Evolutionary conservation across 2,888 invertebrate species (phyloP).

Genomic region (Thalpophila matura): DNA sequence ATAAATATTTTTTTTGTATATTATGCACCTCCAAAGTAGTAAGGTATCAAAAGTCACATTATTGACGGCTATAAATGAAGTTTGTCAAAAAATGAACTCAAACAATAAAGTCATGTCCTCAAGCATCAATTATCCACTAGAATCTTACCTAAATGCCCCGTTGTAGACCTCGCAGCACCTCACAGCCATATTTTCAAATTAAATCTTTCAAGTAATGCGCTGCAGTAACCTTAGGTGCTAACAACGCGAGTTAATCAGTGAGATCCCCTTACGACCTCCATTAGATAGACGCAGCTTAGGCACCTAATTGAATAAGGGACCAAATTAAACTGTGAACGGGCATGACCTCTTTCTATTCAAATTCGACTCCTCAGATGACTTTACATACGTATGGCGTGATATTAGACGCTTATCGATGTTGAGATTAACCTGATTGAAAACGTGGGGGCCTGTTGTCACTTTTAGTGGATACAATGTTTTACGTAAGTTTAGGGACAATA

Average conservation of each 20-base stretch:
- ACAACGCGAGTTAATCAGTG: conserved; percentile 86
- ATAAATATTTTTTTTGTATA: too few relatives aligned
- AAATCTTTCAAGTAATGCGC: conserved; percentile 71
- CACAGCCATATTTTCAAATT: conserved; percentile 64
- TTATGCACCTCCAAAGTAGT: too few relatives aligned
- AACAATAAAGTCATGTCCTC: conserved; percentile 1
- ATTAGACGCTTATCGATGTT: conserved; percentile 75
- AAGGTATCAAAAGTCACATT: too few relatives aligned
- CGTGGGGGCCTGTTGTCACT: conserved; percentile 53
- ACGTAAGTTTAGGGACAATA: conserved; percentile 12
- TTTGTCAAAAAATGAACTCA: neutral
- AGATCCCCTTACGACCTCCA: conserved; percentile 86
- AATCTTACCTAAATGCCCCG: neutral
- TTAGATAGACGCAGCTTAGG: conserved; percentile 85
- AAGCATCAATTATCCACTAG: conserved; percentile 3
- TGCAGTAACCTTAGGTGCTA: conserved; percentile 79
- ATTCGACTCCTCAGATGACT: conserved; percentile 79
- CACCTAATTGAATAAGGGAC: conserved; percentile 89
- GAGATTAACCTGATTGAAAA: conserved; percentile 79
- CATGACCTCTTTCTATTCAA: conserved; percentile 90
- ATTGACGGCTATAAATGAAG: too few relatives aligned
- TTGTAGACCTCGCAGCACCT: conserved; percentile 9
- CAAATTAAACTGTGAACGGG: conserved; percentile 84
- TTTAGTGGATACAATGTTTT: conserved; percentile 33
- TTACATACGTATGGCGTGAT: conserved; percentile 74